Percentiles rank a stretch among this genome's conserved stretches.
Conservation (phyloP, 2,888 invertebrate genomes). For the Galerucella pusilla region DNA sequence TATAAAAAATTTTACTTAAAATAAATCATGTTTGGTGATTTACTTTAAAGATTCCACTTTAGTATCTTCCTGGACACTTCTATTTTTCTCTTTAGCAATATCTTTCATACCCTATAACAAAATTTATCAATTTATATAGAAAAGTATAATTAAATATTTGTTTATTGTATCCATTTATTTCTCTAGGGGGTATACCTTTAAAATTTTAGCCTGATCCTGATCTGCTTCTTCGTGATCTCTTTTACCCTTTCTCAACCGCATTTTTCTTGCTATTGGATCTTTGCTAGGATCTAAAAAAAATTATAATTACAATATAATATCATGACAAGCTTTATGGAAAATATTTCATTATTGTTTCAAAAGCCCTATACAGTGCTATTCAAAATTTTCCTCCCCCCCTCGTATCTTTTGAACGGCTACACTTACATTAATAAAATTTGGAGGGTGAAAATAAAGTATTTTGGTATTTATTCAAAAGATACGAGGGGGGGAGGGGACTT, state of each 20-base stretch:
- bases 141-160: slow-evolving; percentile 2
- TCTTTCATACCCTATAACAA: slow-evolving; percentile 81
- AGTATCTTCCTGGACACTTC: slow-evolving; percentile 74
- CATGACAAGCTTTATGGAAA: no score
- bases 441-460: no score
- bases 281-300: slow-evolving; percentile 70
- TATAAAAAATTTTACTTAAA: background rate
- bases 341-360: no score
- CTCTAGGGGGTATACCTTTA: slow-evolving; percentile 69
- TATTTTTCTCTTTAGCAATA: slow-evolving; percentile 84
- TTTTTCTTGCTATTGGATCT: slow-evolving; percentile 95
- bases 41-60: slow-evolving; percentile 81
- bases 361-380: no score
- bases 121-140: slow-evolving; percentile 6
- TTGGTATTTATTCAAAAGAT: no score
- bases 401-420: no score
- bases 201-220: slow-evolving; percentile 87
- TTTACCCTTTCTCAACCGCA: slow-evolving; percentile 85
- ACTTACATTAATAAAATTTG: no score
- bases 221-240: slow-evolving; percentile 85
- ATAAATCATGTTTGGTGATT: slow-evolving; percentile 50
- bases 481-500: no score
- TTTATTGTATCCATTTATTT: background rate
- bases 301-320: no score
- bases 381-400: no score